Evolutionary conservation across 2,888 invertebrate species (phyloP).

Genomic region (Amphipoea oculea): DNA sequence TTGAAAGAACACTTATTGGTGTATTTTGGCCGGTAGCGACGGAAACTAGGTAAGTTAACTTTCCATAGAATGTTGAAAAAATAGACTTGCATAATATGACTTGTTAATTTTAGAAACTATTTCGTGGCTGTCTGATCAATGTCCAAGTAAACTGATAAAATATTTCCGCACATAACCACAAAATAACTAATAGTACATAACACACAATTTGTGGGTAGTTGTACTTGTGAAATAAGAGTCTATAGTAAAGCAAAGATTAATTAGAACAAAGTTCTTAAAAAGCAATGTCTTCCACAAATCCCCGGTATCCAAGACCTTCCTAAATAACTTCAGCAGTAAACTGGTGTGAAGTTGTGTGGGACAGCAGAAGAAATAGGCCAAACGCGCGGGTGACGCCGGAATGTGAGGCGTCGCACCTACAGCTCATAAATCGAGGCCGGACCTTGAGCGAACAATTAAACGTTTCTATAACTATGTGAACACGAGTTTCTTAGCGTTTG

Average conservation of each 20-base stretch:
- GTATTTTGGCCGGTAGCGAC: neutral
- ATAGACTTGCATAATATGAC: neutral
- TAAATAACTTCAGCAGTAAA: constrained; percentile 30
- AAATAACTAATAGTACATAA: too few species aligned
- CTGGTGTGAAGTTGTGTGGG: constrained; percentile 27
- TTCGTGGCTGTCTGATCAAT: neutral
- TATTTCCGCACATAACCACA: neutral
- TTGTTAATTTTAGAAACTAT: neutral
- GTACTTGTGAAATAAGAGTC: neutral
- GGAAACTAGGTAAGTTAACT: neutral
- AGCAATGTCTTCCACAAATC: neutral
- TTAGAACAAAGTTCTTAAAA: constrained; percentile 8
- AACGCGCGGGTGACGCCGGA: constrained; percentile 38
- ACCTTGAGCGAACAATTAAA: constrained; percentile 67
- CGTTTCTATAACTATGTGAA: constrained; percentile 65
- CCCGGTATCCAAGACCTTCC: constrained; percentile 15
- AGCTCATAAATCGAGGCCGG: constrained; percentile 64
- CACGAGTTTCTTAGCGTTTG: constrained; percentile 40
- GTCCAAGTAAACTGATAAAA: neutral
- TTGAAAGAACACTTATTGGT: neutral
- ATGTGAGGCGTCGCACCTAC: constrained; percentile 61
- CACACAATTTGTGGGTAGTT: neutral
- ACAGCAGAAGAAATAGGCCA: constrained; percentile 53
- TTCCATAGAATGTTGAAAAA: neutral
- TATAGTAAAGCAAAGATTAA: neutral